Evolutionary conservation across 2,797 vertebrate species (phyloP).

Genomic region (Centroberyx gerrardi): DNA sequence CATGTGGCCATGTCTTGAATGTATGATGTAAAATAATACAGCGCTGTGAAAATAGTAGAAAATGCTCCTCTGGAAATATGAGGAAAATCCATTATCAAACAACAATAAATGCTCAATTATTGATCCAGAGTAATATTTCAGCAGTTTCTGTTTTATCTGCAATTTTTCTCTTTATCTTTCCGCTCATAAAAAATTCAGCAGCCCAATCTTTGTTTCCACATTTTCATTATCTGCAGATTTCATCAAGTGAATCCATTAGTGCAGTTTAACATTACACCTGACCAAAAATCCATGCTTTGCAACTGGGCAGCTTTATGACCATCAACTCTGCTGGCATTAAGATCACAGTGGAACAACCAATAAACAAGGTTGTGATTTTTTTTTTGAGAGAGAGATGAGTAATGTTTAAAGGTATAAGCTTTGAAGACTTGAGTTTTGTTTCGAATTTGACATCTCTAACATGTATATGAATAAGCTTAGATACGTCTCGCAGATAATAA

Average conservation of each 20-base stretch:
- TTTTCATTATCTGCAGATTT: conserved; percentile 62
- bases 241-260: conserved; percentile 59
- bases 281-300: conserved; percentile 17
- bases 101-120: conserved; percentile 64
- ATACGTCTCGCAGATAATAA: not conserved
- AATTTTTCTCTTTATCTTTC: conserved; percentile 56
- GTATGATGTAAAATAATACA: conserved; percentile 46
- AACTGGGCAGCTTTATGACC: conserved; percentile 1
- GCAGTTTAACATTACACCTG: conserved; percentile 57
- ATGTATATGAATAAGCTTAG: not conserved
- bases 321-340: not conserved
- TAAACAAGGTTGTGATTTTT: not conserved
- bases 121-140: conserved; percentile 56
- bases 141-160: conserved; percentile 51
- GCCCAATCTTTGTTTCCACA: conserved; percentile 39
- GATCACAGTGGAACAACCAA: not conserved
- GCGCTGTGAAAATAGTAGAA: conserved; percentile 19
- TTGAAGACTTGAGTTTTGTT: not conserved
- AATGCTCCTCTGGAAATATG: conserved; percentile 35
- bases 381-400: not conserved
- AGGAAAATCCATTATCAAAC: conserved; percentile 57
- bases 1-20: conserved; percentile 25
- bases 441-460: not conserved
- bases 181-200: conserved; percentile 64
- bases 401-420: not conserved